Evolutionary conservation across 2,113 vertebrate species (phyloP), one percentile per base, ranked within the genome.

Genomic region (Micromys minutus): DNA sequence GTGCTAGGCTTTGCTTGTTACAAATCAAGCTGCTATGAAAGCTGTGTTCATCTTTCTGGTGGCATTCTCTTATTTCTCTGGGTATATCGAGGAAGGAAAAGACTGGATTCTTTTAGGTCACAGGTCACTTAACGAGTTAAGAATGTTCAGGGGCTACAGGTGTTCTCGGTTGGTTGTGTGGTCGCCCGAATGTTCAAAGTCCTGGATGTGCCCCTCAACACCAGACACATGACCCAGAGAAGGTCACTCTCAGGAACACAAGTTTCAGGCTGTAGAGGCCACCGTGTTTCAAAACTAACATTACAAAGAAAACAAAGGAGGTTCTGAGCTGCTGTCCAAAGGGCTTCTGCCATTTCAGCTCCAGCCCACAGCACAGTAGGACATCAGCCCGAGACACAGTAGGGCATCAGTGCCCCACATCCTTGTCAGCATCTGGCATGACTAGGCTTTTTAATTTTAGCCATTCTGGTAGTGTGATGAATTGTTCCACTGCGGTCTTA

Each of bases 381-480:
- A 8, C 77, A 85, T 90, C 42, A 24, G 31, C n/a, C 29, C 39
- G 69, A 0, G 26, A 39, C n/a, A 11, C 47, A 34, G 10, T 74
- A 81, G 57, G 26, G 11, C 79, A 85, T 90, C 59, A 39, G 36
- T 61, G 52, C 34, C 89, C 57, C 63, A 80, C 36, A 61, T 72
- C 34, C 15, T 91, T 75, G 34, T 21, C 87, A 72, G 24, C 88
- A 42, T 42, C 75, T 65, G 63, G 26, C 55, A 22, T 31, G 39
- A 75, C 84, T 69, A 45, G 17, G 63, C 76, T 94, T 91, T 92
- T 93, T 91, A 61, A 90, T 80, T 74, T 86, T 17, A 75, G 29
- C 36, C 61, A 11, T 79, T 77, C 22, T 89, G 42, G 87, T 34
- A 69, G 21, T 80, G 3, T 85, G 24, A 55, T 61, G 26, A 75